Conservation (phyloP, 2,113 vertebrate genomes). For the Campylorhamphus procurvoides region DNA sequence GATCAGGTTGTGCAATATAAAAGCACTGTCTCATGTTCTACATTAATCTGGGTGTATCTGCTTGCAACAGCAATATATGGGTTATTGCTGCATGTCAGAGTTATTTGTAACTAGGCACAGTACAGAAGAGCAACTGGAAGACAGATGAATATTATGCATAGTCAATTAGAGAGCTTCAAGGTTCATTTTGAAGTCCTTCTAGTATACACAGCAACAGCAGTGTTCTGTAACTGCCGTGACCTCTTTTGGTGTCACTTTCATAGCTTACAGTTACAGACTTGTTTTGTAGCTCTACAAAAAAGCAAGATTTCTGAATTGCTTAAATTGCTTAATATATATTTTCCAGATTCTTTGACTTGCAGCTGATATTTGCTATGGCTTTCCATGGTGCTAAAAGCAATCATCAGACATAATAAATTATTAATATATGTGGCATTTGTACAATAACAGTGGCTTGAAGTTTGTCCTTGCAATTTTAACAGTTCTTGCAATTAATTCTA, state of each 20-base stretch:
- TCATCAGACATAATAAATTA: not conserved
- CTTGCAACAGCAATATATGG: not conserved
- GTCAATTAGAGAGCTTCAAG: not conserved
- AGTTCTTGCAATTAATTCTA: not conserved
- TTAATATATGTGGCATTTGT: not conserved
- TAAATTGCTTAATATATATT: not conserved
- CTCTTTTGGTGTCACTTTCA: not conserved
- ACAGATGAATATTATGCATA: not conserved
- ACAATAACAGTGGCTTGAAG: not conserved
- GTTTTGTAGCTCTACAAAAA: not conserved
- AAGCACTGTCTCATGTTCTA: not conserved
- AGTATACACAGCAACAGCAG: not conserved
- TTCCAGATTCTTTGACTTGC: not conserved
- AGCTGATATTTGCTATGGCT: not conserved
- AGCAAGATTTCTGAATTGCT: not conserved
- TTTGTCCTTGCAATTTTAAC: not conserved
- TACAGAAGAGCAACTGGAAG: not conserved
- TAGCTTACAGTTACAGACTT: not conserved
- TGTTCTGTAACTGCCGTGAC: not conserved
- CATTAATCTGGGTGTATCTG: not conserved
- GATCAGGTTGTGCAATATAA: not conserved
- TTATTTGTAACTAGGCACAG: not conserved
- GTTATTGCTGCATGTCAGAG: not conserved
- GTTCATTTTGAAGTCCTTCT: not conserved
- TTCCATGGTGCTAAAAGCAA: not conserved